Percentiles rank a stretch among this genome's conserved stretches.
These are phyloP conservation scores for Lasioglossum vierecki DNA, from an alignment of 2,888 invertebrate species.

Conservation along the genomic window DNA sequence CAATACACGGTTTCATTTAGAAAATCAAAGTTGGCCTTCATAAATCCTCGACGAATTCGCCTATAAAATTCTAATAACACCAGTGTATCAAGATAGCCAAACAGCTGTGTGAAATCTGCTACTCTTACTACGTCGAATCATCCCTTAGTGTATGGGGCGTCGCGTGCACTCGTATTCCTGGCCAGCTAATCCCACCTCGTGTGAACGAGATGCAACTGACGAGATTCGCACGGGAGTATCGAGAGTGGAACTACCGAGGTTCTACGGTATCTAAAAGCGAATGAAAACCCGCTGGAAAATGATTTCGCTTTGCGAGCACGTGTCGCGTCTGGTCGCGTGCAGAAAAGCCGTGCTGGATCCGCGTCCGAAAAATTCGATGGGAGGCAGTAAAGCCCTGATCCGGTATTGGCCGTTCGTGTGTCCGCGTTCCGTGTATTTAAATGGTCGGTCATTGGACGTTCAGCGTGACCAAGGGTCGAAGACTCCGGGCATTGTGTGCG, in stretches of 20 bases:
- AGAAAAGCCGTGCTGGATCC: background rate
- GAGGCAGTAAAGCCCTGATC: background rate
- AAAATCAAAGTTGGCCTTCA: too few species aligned
- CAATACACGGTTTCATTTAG: too few species aligned
- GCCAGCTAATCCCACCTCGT: background rate
- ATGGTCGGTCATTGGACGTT: background rate
- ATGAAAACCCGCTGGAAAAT: background rate
- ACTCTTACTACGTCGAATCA: too few species aligned
- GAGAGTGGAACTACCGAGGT: background rate
- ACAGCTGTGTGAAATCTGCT: too few species aligned
- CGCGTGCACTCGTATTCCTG: background rate
- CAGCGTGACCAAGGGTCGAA: background rate
- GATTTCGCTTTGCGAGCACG: background rate
- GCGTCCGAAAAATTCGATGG: background rate
- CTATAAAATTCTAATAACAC: too few species aligned
- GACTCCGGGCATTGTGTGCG: background rate
- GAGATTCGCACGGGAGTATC: background rate
- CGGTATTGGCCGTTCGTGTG: background rate
- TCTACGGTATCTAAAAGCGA: background rate
- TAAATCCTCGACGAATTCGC: too few species aligned
- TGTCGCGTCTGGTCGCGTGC: background rate
- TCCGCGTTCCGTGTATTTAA: background rate
- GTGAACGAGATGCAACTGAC: background rate
- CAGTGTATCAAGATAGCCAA: too few species aligned
- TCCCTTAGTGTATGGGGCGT: background rate